phyloP scores from a whole-genome alignment of 2,113 vertebrate genomes.

The Dipodomys ordii region DNA sequence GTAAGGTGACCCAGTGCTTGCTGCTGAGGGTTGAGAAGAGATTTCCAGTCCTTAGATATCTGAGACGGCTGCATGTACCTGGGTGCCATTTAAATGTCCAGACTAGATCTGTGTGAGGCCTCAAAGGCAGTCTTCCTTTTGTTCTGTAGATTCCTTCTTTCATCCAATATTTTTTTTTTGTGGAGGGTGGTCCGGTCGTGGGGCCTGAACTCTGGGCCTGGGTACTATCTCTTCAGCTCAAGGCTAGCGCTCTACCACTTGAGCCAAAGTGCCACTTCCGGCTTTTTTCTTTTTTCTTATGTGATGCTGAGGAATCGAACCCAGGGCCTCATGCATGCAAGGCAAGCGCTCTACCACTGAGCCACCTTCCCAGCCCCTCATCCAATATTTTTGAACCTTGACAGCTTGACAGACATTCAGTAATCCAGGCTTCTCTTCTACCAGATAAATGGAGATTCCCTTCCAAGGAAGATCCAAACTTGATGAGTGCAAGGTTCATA shows the following conservation, averaged over 20 bases:
- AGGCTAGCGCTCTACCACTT: no score
- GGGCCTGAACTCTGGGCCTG: no score
- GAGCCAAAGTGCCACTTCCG: no score
- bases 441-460: background rate
- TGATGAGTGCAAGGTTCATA: background rate
- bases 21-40: background rate
- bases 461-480: background rate
- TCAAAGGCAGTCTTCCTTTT: background rate
- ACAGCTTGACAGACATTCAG: background rate
- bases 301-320: no score
- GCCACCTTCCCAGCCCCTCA: no score
- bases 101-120: background rate
- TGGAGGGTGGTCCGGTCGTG: no score
- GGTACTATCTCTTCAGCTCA: no score
- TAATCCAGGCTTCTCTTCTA: background rate
- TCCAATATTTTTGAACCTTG: background rate
- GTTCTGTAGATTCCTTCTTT: background rate
- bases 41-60: background rate
- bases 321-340: no score
- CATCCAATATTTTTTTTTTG: background rate
- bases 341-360: no score
- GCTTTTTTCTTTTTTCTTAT: no score
- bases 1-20: background rate
- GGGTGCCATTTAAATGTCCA: background rate
- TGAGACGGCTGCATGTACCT: background rate